Evolutionary conservation across 2,797 vertebrate species (phyloP), one percentile per base, ranked within the genome.

Genomic region (Ctenopoma kingsleyae): DNA sequence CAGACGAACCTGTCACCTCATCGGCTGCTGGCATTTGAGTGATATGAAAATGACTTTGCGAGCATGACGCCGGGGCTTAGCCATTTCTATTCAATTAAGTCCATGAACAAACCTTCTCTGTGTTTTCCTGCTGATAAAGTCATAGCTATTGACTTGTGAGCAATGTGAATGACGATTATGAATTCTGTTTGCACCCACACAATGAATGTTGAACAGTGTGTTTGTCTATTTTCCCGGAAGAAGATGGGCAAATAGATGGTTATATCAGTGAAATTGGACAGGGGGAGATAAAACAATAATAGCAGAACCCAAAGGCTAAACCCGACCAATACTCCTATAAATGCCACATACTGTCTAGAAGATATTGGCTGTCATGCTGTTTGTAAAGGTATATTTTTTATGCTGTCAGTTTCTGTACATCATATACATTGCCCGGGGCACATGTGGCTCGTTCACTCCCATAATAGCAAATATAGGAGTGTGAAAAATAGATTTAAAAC

Each of bases 101-200:
- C 82, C 68, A 81, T 70, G 82, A 82, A 85, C 85, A 89, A 91
- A 86, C 86, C 64, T 75, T 80, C 77, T 89, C 88, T 88, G 84
- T 92, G 91, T 91, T 92, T 91, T 82, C 82, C 80, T 85, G 75
- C 89, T 88, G 90, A 93, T 93, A 92, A 91, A 91, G 89, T 90
- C 87, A 71, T 83, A 69, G 83, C 88, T 89, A 89, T 93, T 92
- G 90, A 91, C 88, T 90, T 83, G 74, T 81, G 87, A 89, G 84
- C 79, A 77, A 70, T 70, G 23, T 73, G 53, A 75, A 65, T 82
- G 81, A 88, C 59, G 62, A 89, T 93, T 85, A 88, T 83, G 71
- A 88, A 90, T 91, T 81, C 79, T 84, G 82, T 89, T 88, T 78
- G 52, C 78, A 32, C 63, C 74, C 71, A 74, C 82, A 82, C 72